Conservation (phyloP, 2,113 vertebrate genomes). For the mouse (Mus musculus) region GRCm39 chr9:84653001-84653500, state of each 20-base stretch:
- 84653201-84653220: background rate
- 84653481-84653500: background rate
- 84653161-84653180: background rate
- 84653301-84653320: background rate
- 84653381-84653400: background rate
- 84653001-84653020: background rate
- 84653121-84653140: background rate
- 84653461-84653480: background rate
- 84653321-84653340: background rate
- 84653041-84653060: background rate
- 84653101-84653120: background rate
- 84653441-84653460: background rate
- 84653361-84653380: background rate
- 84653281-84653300: background rate
- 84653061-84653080: background rate
- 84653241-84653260: background rate
- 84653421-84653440: background rate
- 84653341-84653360: background rate
- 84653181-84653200: background rate
- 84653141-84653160: background rate
- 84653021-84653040: background rate
- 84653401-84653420: background rate
- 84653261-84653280: background rate
- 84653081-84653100: background rate
- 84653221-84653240: background rate